A percentile compares a stretch with the other conserved stretches of the same genome.
Conservation (phyloP, 2,113 vertebrate species). For the Lagopus leucura region DNA sequence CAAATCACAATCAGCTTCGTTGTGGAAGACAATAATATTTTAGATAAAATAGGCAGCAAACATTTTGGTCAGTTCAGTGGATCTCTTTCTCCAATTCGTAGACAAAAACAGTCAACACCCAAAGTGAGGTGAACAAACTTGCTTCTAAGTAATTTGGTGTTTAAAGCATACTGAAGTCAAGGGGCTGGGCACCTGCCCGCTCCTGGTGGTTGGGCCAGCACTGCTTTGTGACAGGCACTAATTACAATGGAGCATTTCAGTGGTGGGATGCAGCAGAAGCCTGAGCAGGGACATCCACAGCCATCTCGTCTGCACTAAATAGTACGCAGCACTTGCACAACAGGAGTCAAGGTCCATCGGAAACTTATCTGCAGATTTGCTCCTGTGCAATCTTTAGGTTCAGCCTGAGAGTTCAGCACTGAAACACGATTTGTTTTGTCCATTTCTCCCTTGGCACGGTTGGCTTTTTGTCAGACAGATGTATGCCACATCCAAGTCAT, state of each 20-base stretch:
- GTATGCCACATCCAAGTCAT: constrained; percentile 58
- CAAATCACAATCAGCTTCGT: constrained; percentile 13
- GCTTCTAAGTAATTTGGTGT: background rate
- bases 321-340: constrained; percentile 22
- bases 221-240: background rate
- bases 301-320: background rate
- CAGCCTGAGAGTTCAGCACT: constrained; percentile 30
- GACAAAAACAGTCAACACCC: background rate
- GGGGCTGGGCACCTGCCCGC: background rate
- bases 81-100: background rate
- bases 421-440: constrained; percentile 53
- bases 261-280: background rate
- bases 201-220: background rate
- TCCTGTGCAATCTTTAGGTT: constrained; percentile 38
- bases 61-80: background rate
- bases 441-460: constrained; percentile 51
- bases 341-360: constrained; percentile 60
- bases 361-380: constrained; percentile 44
- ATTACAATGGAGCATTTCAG: too few species aligned
- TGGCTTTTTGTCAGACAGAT: constrained; percentile 67
- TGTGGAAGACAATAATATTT: constrained; percentile 32
- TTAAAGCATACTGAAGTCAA: background rate
- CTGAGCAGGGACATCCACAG: background rate
- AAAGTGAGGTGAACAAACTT: background rate
- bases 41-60: background rate